These are phyloP conservation scores for Cyprinus carpio DNA, from an alignment of 2,113 vertebrate genomes.

Conservation along the genomic window DNA sequence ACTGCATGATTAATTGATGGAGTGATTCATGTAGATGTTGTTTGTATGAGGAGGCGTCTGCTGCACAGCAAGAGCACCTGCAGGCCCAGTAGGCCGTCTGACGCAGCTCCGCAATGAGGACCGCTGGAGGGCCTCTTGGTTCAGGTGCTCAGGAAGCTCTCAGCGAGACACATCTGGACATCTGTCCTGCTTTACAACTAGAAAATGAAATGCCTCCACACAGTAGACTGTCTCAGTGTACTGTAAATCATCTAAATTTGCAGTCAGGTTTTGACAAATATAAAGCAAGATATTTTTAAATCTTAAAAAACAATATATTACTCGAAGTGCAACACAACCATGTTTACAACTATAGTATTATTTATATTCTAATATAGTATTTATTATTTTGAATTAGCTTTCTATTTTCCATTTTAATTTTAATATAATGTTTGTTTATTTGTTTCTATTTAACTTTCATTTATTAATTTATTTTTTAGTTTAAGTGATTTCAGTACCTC, in stretches of 20 bases:
- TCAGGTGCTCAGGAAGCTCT: conserved; percentile 28
- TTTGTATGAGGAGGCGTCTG: neutral
- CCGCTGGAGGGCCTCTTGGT: conserved; percentile 22
- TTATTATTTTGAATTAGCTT: neutral
- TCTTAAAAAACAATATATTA: neutral
- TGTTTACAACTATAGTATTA: neutral
- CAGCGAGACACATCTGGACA: neutral
- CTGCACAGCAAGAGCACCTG: neutral
- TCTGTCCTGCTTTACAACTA: neutral
- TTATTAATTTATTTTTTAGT: neutral
- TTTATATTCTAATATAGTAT: neutral
- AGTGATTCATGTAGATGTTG: neutral
- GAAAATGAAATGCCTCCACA: neutral
- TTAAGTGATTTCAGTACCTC: neutral
- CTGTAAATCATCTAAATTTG: neutral
- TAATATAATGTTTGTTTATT: too few species aligned
- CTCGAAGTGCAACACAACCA: too few species aligned
- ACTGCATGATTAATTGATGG: neutral
- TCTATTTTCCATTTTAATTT: neutral
- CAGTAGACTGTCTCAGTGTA: neutral
- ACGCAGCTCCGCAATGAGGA: conserved; percentile 1
- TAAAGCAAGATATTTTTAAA: neutral
- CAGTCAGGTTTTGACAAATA: neutral
- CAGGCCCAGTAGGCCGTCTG: neutral
- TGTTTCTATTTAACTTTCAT: too few species aligned